These are phyloP conservation scores for Melanotaenia nigrans DNA, from an alignment of 2,797 vertebrate genomes.

Conservation along the genomic window DNA sequence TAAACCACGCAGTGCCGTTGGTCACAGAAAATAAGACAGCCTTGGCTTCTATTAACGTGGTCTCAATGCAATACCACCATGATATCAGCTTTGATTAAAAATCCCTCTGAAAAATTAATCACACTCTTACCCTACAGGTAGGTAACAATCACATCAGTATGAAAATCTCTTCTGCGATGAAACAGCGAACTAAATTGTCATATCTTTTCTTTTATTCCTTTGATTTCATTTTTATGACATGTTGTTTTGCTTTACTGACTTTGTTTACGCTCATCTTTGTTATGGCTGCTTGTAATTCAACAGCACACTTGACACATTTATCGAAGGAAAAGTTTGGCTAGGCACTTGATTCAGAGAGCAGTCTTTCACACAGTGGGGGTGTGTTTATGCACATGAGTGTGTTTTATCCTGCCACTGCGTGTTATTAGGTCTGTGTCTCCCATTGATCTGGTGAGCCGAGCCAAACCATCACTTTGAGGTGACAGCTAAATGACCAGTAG, in stretches of 20 bases:
- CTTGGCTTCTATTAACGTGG: constrained; percentile 12
- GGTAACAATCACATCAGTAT: constrained; percentile 14
- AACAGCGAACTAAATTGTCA: constrained; percentile 17
- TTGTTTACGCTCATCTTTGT: constrained; percentile 35
- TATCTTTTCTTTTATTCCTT: constrained; percentile 5
- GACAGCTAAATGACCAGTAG: constrained; percentile 80
- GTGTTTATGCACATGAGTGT: constrained; percentile 21
- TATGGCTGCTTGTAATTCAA: constrained; percentile 42
- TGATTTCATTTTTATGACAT: constrained; percentile 38
- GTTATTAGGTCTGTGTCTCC: constrained; percentile 57
- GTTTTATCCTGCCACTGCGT: constrained; percentile 32
- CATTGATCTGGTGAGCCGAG: constrained; percentile 71
- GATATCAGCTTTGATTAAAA: constrained; percentile 50
- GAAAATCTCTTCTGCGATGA: constrained; percentile 2
- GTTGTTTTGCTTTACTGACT: constrained; percentile 22
- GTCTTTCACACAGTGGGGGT: not conserved
- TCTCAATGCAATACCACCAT: not conserved
- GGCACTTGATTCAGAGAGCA: constrained; percentile 27
- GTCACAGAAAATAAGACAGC: constrained; percentile 28
- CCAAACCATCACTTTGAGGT: constrained; percentile 78
- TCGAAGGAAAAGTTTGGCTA: constrained; percentile 49
- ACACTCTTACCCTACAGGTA: constrained; percentile 22
- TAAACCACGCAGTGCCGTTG: constrained; percentile 22
- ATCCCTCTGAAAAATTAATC: constrained; percentile 39
- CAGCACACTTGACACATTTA: constrained; percentile 27